Conservation (phyloP, 2,797 vertebrate species). For the Enteromius argenteus region DNA sequence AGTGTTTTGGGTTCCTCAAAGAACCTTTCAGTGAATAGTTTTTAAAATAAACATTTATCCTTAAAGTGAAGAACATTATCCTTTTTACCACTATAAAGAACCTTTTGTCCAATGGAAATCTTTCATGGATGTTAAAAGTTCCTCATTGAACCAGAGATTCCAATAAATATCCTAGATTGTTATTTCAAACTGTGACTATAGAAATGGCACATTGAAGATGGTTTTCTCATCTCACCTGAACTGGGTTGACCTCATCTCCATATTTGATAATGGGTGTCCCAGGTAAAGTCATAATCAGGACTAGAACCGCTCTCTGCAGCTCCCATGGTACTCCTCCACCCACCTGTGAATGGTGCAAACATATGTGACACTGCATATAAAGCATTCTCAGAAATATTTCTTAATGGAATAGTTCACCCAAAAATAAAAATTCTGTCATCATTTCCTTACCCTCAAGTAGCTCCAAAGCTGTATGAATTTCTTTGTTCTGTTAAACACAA, state of each 20-base stretch:
- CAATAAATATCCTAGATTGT: background rate
- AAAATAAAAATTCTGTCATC: too few relatives aligned
- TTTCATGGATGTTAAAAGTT: background rate
- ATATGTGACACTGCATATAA: background rate
- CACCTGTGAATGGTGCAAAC: slow-evolving; percentile 63
- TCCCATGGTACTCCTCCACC: slow-evolving; percentile 65
- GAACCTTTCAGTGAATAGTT: background rate
- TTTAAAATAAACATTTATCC: background rate
- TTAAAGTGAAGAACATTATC: background rate
- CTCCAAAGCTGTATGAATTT: too few relatives aligned
- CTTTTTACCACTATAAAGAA: background rate
- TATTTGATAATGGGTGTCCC: slow-evolving; percentile 76
- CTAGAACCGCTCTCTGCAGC: slow-evolving; percentile 73
- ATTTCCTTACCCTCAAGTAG: too few relatives aligned
- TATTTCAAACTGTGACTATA: background rate
- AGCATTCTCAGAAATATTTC: background rate
- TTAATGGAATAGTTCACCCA: too few relatives aligned
- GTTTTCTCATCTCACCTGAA: slow-evolving; percentile 62
- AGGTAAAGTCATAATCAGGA: slow-evolving; percentile 81
- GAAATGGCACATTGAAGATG: background rate
- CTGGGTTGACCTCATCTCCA: slow-evolving; percentile 66
- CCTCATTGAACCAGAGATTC: background rate
- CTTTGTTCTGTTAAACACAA: too few relatives aligned
- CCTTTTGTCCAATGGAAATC: background rate
- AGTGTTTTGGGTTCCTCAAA: background rate